These are phyloP conservation scores for Druceiella hillmani DNA, from an alignment of 2,888 invertebrate genomes.

Conservation along the genomic window DNA sequence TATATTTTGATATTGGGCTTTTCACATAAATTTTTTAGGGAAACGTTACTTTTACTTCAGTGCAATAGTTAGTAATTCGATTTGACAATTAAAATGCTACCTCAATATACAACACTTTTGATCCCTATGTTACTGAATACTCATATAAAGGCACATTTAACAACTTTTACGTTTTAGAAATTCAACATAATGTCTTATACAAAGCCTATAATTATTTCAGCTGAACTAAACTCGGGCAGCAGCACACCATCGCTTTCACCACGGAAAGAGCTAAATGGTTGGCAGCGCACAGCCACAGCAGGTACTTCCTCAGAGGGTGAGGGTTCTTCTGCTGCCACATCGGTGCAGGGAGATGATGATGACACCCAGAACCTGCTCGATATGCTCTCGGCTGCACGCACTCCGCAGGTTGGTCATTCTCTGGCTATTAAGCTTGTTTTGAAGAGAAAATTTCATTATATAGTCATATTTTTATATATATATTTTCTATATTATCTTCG, in stretches of 20 bases:
- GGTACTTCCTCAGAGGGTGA: slow-evolving; percentile 69
- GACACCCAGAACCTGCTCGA: slow-evolving; percentile 65
- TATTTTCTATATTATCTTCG: too few species aligned
- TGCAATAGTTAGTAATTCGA: too few species aligned
- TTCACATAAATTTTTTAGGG: too few species aligned
- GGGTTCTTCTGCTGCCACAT: slow-evolving; percentile 67
- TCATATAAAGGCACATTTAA: background rate
- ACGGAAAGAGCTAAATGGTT: slow-evolving; percentile 58
- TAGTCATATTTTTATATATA: slow-evolving; percentile 1
- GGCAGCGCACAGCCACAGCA: slow-evolving; percentile 27
- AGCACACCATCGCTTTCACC: slow-evolving; percentile 64
- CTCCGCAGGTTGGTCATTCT: slow-evolving; percentile 55
- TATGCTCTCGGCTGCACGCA: slow-evolving; percentile 66
- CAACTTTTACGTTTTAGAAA: too few species aligned
- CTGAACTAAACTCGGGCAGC: slow-evolving; percentile 44
- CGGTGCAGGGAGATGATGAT: slow-evolving; percentile 65
- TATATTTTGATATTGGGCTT: too few species aligned
- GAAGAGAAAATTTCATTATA: too few species aligned
- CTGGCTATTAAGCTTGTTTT: too few species aligned
- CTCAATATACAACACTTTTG: too few species aligned
- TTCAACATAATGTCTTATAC: slow-evolving; percentile 29
- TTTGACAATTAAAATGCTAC: too few species aligned
- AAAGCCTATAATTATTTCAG: slow-evolving; percentile 28
- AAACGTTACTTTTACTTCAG: too few species aligned
- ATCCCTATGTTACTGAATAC: too few species aligned